phyloP scores from a whole-genome alignment of 1,140 invertebrate species.

The Micrasema minimum region DNA sequence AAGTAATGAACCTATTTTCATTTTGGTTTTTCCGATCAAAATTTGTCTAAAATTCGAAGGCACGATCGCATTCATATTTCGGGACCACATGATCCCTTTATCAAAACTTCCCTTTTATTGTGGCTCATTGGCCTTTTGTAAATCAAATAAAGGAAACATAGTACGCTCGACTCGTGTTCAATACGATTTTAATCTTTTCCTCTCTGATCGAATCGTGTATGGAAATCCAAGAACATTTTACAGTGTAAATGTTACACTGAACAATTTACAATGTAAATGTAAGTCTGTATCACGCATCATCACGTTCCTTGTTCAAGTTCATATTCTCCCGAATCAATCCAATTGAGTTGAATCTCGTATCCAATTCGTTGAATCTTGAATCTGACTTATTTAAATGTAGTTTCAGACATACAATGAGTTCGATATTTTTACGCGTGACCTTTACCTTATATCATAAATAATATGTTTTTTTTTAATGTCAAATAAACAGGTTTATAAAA shows the following conservation, averaged over 20 bases:
- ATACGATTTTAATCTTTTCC: slow-evolving; percentile 49
- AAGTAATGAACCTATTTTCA: no score
- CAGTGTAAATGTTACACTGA: slow-evolving; percentile 39
- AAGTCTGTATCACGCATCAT: slow-evolving; percentile 31
- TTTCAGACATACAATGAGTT: no score
- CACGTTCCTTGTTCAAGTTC: slow-evolving; percentile 13
- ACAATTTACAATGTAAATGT: slow-evolving; percentile 42
- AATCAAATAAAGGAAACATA: slow-evolving; percentile 44
- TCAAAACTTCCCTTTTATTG: slow-evolving; percentile 50
- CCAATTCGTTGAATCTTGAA: no score
- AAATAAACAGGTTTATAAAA: no score
- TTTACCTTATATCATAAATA: no score
- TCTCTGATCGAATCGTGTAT: slow-evolving; percentile 50
- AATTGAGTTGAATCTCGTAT: neutral
- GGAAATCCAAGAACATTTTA: slow-evolving; percentile 48
- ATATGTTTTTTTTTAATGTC: no score
- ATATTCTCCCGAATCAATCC: slow-evolving; percentile 1
- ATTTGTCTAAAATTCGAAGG: neutral
- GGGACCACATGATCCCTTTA: slow-evolving; percentile 51
- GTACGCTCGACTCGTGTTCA: slow-evolving; percentile 46
- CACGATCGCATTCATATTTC: slow-evolving; percentile 43
- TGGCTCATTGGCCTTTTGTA: slow-evolving; percentile 48
- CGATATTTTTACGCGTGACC: no score
- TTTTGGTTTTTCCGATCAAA: neutral
- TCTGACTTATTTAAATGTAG: no score